Evolutionary conservation across 2,113 vertebrate species (phyloP).

Genomic region (Petroica traversi): DNA sequence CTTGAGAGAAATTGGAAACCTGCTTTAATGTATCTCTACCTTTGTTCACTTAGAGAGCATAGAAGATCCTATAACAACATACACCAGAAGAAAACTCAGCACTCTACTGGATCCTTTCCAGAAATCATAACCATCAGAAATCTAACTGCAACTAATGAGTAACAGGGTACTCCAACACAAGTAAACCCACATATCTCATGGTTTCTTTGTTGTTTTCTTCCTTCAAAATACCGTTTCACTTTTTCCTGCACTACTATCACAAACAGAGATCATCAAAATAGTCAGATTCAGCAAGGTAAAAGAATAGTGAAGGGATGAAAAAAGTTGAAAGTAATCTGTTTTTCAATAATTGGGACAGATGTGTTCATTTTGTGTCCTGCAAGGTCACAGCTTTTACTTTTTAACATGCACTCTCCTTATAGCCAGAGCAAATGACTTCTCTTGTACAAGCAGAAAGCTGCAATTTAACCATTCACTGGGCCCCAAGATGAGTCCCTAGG

Average conservation of each 20-base stretch:
- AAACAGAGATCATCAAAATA: neutral
- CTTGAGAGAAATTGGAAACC: neutral
- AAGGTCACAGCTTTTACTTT: neutral
- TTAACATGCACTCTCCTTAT: neutral
- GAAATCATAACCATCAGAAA: neutral
- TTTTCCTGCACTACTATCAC: neutral
- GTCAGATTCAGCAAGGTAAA: neutral
- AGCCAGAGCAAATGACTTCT: neutral
- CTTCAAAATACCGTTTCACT: neutral
- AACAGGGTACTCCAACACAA: neutral
- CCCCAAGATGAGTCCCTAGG: neutral
- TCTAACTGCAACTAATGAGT: neutral
- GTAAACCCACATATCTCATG: neutral
- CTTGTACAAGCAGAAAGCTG: neutral
- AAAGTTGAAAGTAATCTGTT: neutral
- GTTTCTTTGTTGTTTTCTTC: neutral
- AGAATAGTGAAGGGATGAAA: neutral
- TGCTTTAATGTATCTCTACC: neutral
- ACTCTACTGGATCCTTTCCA: neutral
- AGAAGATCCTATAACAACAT: neutral
- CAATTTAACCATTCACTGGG: neutral
- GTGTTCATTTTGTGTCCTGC: neutral
- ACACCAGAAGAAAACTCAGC: neutral
- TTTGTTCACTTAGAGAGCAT: neutral
- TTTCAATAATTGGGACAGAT: neutral